These are phyloP conservation scores for Euwallacea fornicatus DNA, from an alignment of 1,140 invertebrate species.

Conservation along the genomic window DNA sequence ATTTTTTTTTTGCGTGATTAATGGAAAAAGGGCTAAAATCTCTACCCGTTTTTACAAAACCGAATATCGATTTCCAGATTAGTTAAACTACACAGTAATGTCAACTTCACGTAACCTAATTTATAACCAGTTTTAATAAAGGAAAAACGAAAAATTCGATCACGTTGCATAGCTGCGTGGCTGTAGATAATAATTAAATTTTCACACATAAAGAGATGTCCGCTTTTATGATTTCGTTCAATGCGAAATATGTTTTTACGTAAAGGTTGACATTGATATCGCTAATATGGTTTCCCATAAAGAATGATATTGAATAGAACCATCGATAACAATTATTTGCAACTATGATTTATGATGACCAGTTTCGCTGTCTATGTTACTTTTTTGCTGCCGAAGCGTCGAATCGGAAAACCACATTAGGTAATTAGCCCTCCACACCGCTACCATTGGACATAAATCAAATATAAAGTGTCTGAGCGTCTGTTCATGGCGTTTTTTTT, in stretches of 20 bases:
- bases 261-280: background rate
- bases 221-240: background rate
- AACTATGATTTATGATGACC: background rate
- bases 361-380: background rate
- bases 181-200: constrained; percentile 12
- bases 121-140: constrained; percentile 10
- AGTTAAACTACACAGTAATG: too few relatives aligned
- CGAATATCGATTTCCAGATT: too few relatives aligned
- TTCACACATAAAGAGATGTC: background rate
- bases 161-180: constrained; percentile 7
- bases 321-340: too few relatives aligned
- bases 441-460: background rate
- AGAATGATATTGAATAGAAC: background rate
- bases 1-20: too few relatives aligned
- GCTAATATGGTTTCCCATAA: background rate
- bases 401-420: background rate
- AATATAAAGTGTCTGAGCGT: background rate
- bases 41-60: too few relatives aligned
- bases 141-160: constrained; percentile 1
- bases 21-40: too few relatives aligned
- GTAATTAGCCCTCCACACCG: background rate
- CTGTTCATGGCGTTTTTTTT: background rate
- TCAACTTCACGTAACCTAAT: background rate
- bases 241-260: constrained; percentile 1
- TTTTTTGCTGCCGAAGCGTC: background rate